Percentiles rank a stretch among this genome's conserved stretches.
Evolutionary conservation across 2,113 vertebrate species (phyloP).

Genomic region (Pedionomus torquatus): DNA sequence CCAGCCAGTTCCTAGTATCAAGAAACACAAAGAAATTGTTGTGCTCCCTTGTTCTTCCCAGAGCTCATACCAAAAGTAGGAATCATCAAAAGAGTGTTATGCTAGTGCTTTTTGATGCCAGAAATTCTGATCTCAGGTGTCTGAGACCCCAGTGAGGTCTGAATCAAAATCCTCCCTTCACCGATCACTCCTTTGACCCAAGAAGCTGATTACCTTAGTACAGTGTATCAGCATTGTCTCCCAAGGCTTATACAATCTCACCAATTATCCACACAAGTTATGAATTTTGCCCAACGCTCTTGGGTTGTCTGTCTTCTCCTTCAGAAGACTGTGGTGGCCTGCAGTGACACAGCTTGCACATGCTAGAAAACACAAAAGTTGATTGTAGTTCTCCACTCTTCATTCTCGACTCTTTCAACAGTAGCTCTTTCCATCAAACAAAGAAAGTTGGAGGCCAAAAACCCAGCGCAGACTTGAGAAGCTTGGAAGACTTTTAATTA

Average conservation of each 20-base stretch:
- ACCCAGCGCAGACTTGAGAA: background rate
- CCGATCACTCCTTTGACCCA: background rate
- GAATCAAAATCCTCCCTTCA: background rate
- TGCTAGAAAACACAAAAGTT: background rate
- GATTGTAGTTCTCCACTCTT: background rate
- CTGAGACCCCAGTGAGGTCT: background rate
- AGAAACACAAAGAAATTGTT: background rate
- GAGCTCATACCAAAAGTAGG: background rate
- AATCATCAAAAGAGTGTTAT: background rate
- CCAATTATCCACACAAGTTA: background rate
- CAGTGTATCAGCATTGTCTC: background rate
- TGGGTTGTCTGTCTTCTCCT: background rate
- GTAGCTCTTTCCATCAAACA: background rate
- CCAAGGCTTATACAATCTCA: background rate
- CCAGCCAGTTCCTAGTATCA: background rate
- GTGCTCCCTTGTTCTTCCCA: background rate
- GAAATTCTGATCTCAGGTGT: background rate
- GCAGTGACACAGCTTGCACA: background rate
- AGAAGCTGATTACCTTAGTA: background rate
- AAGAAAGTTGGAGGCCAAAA: background rate
- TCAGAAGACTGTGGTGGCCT: background rate
- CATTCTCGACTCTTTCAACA: background rate
- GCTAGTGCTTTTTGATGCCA: background rate
- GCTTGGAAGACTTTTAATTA: background rate
- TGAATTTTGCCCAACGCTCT: background rate